Base-by-base conservation (phyloP, 2,797 vertebrate genomes). In the Ctenopoma kingsleyae region DNA sequence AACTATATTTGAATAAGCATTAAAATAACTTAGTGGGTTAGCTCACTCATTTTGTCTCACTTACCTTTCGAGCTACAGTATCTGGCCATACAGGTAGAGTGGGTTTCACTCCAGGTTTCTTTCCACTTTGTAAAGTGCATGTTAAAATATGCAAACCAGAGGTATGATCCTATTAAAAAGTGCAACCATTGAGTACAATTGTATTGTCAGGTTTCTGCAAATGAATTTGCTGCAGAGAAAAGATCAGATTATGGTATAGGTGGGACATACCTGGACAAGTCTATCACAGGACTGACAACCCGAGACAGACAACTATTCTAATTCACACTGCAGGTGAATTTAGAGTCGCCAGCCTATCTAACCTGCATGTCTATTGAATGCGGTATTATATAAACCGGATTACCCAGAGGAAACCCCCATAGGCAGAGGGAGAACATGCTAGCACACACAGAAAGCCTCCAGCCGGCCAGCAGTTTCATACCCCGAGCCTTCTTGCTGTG, bases 221-320 rank as follows among this genome's bases (percentile, higher is more conserved):
- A 52, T 16, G 56, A 40, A 74, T 65, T 35, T 54, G 36, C 57
- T 51, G 35, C 59, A 56, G 38, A 36, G 30, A 68, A 56, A 77
- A 59, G 16, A 41, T 71, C 47, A 53, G 8, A 6, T 17, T 53
- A 27, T 56, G 17, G 38, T 52, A 46, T n/a, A 23, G 46, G 36
- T 19, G 27, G 25, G 25, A 27, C 25, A 27, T 27, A 27, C 25
- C 25, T 3, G 25, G 25, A 27, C 25, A 27, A 27, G 25, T 27
- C 25, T 27, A 27, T 27, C 25, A 27, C 25, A 19, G 30, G 16
- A 30, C 27, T 32, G 30, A 32, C 30, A 32, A 8, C 30, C 2
- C 1, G 40, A 17, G 13, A 41, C 15, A 41, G 40, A 41, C 15
- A 16, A 41, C 40, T 16, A 6, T 12, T 41, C 4, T 17, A 6